A percentile compares a stretch with the other conserved stretches of the same genome.
phyloP scores from a whole-genome alignment of 1,140 invertebrate species.

The Hypothenemus hampei region DNA sequence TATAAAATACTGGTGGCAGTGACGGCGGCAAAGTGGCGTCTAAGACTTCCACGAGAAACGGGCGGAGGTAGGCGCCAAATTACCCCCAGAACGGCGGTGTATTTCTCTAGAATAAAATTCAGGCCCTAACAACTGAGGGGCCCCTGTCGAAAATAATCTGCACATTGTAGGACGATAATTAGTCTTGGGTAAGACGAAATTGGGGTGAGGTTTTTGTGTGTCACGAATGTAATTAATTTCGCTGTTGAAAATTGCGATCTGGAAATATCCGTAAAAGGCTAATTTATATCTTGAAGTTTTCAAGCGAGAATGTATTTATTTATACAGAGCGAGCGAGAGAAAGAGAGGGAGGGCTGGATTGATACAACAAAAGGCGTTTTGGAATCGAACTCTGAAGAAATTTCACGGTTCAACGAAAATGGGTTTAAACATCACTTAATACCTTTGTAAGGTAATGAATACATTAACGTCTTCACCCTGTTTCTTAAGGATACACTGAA shows the following conservation, averaged over 20 bases:
- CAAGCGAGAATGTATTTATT: conserved; percentile 10
- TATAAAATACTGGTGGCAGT: no score
- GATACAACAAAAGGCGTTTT: no score
- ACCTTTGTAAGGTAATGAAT: no score
- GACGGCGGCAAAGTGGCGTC: conserved; percentile 1
- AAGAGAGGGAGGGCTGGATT: no score
- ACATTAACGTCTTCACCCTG: no score
- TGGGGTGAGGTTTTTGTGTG: conserved; percentile 25
- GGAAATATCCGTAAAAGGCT: conserved; percentile 21
- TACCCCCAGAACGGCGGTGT: conserved; percentile 10
- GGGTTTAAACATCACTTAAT: no score
- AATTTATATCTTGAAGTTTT: conserved; percentile 20
- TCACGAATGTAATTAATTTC: conserved; percentile 28
- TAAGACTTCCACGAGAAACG: conserved; percentile 10
- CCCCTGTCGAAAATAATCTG: conserved; percentile 27
- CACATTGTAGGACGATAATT: conserved; percentile 28
- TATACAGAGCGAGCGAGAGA: no score
- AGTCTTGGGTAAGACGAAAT: conserved; percentile 21
- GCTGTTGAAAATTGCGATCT: conserved; percentile 16
- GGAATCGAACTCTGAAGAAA: no score
- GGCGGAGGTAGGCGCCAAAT: conserved; percentile 19
- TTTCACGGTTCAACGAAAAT: no score
- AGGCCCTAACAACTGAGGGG: conserved; percentile 23
- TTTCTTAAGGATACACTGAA: no score
- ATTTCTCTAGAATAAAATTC: conserved; percentile 16